Evolutionary conservation across 2,797 vertebrate genomes (phyloP).

Genomic region (Melanotaenia nigrans): DNA sequence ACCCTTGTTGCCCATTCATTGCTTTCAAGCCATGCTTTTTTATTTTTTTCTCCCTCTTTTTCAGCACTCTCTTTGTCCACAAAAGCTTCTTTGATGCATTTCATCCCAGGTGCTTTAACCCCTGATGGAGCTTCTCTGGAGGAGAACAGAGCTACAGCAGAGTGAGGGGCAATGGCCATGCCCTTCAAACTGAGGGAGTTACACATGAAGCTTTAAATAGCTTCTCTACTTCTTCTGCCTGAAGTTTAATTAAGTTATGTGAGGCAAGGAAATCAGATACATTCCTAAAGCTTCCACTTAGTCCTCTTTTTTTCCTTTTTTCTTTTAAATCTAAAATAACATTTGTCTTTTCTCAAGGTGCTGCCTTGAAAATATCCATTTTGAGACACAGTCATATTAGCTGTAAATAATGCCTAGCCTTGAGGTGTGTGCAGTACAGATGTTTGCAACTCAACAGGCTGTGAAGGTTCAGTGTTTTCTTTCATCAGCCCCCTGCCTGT

Average conservation of each 20-base stretch:
- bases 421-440: constrained; percentile 12
- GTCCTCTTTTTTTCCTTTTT: neutral
- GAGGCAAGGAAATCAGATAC: neutral
- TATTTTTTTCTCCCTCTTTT: constrained; percentile 53
- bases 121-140: constrained; percentile 50
- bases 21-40: constrained; percentile 73
- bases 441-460: constrained; percentile 9
- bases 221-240: constrained; percentile 19
- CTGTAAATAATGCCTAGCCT: constrained; percentile 2
- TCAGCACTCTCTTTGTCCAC: constrained; percentile 58
- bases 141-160: constrained; percentile 31
- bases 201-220: constrained; percentile 23
- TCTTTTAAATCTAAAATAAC: accelerated
- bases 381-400: neutral
- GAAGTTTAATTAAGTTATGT: constrained; percentile 6
- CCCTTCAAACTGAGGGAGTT: constrained; percentile 1
- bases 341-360: neutral
- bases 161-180: constrained; percentile 32
- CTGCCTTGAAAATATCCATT: neutral
- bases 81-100: constrained; percentile 78
- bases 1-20: constrained; percentile 66
- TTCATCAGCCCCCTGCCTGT: constrained; percentile 29
- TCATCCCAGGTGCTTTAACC: constrained; percentile 72
- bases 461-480: constrained; percentile 28
- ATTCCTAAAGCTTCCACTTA: neutral